These are phyloP conservation scores for Manacus vitellinus DNA, from an alignment of 2,113 vertebrate genomes.

Conservation along the genomic window DNA sequence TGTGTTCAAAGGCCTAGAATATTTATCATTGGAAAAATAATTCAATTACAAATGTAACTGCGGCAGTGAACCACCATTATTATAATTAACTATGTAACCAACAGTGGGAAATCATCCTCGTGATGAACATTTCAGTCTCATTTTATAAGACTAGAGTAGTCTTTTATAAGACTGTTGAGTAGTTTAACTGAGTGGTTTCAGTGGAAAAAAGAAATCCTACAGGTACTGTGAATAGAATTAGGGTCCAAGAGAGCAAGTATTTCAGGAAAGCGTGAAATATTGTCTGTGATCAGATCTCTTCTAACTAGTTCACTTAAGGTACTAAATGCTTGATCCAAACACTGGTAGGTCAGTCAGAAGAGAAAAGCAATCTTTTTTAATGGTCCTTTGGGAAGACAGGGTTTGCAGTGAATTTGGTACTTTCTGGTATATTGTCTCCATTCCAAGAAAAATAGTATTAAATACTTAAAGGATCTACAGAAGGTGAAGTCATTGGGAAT, in stretches of 20 bases:
- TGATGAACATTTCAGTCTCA: background rate
- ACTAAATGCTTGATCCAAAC: background rate
- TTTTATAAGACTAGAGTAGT: background rate
- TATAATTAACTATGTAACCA: background rate
- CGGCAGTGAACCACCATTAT: background rate
- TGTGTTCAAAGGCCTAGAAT: background rate
- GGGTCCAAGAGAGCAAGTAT: background rate
- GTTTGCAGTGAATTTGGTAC: background rate
- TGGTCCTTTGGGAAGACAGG: background rate
- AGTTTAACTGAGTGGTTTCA: background rate
- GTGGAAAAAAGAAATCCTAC: background rate
- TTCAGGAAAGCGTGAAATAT: background rate
- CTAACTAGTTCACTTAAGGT: background rate
- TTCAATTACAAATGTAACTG: background rate
- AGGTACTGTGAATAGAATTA: background rate
- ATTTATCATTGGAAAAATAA: background rate
- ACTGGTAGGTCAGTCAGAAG: background rate
- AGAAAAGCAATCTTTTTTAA: background rate
- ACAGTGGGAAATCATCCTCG: background rate
- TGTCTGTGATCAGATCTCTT: background rate
- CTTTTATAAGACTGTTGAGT: background rate
- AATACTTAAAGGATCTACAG: background rate
- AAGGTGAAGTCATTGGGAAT: background rate
- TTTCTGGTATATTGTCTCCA: background rate
- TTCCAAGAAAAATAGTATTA: background rate